phyloP scores from a whole-genome alignment of 2,113 vertebrate species.

The Platichthys stellatus region DNA sequence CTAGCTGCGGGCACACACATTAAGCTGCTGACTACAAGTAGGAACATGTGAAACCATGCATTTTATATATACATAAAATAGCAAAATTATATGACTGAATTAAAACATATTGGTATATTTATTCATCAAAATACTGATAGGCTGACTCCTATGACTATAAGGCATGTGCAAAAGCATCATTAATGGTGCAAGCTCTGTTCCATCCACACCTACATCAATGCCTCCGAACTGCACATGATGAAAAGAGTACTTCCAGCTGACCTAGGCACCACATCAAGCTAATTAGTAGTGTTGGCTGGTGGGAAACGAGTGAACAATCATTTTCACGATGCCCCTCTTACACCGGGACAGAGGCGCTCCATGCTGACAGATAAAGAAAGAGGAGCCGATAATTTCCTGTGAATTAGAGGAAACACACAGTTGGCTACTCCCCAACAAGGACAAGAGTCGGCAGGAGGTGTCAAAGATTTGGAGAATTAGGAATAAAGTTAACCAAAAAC shows the following conservation, averaged over 20 bases:
- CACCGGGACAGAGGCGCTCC: not conserved
- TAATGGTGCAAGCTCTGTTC: too few relatives aligned
- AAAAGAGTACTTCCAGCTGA: not conserved
- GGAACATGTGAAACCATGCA: constrained; percentile 3
- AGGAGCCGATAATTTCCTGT: not conserved
- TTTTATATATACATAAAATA: not conserved
- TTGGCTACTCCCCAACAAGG: not conserved
- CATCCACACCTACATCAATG: too few relatives aligned
- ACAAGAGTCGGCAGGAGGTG: not conserved
- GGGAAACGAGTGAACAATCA: not conserved
- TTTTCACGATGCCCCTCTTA: not conserved
- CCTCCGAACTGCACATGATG: not conserved
- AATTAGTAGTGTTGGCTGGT: not conserved
- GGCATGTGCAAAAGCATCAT: too few relatives aligned
- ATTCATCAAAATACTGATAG: too few relatives aligned
- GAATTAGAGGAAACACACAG: constrained; percentile 7
- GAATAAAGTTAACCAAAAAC: not conserved
- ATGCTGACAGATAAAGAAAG: constrained; percentile 3
- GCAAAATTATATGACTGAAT: too few relatives aligned
- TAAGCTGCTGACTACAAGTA: constrained; percentile 1
- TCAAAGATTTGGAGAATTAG: not conserved
- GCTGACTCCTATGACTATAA: too few relatives aligned
- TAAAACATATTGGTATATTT: too few relatives aligned
- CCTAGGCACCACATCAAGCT: not conserved
- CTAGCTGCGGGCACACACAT: constrained; percentile 1